These are phyloP conservation scores for Nasonia giraulti DNA, from an alignment of 1,140 invertebrate genomes.

Conservation along the genomic window DNA sequence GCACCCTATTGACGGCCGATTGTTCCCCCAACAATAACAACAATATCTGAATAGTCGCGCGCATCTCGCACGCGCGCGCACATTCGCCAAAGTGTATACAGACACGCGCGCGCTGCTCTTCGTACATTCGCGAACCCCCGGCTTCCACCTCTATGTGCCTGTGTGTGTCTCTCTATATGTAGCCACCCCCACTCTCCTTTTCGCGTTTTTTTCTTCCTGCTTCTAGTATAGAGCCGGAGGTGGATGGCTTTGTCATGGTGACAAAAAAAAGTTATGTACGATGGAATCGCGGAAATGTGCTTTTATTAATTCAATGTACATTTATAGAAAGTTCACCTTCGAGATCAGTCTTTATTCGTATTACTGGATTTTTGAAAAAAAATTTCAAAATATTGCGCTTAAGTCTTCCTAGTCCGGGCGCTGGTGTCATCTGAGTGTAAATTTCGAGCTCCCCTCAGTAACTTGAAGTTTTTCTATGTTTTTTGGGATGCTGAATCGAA, in stretches of 20 bases:
- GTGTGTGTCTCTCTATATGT: background rate
- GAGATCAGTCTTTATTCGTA: no score
- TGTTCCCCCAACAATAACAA: slow-evolving; percentile 75
- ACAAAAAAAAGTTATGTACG: background rate
- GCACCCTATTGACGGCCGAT: slow-evolving; percentile 74
- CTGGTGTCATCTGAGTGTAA: no score
- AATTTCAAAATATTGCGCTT: no score
- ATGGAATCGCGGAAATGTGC: background rate
- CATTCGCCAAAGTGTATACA: slow-evolving; percentile 49
- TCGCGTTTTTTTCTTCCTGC: background rate
- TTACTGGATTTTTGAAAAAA: no score
- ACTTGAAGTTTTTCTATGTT: no score
- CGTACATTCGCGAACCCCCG: slow-evolving; percentile 38
- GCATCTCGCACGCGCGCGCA: slow-evolving; percentile 67
- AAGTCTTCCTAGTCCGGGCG: no score
- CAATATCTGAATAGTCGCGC: slow-evolving; percentile 74
- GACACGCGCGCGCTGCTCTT: slow-evolving; percentile 15
- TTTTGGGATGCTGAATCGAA: no score
- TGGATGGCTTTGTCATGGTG: background rate
- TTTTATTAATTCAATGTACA: no score
- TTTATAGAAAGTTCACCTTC: no score
- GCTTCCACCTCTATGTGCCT: background rate
- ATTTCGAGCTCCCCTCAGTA: no score
- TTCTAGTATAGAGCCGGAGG: background rate
- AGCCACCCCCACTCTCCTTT: no score